phyloP scores from a whole-genome alignment of 2,113 vertebrate species.

The Sphyrna mokarran region DNA sequence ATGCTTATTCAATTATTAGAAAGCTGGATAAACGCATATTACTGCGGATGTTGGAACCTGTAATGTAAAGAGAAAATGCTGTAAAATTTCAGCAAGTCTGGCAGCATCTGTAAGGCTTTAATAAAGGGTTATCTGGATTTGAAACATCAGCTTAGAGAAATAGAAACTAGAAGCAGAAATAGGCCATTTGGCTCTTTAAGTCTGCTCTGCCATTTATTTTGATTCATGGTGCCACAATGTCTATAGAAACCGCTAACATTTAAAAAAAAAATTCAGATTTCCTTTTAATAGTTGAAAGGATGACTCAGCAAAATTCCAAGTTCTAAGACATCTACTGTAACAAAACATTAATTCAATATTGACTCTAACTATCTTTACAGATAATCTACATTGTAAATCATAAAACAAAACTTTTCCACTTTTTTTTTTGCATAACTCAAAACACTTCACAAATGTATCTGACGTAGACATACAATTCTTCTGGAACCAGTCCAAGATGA shows the following conservation, averaged over 20 bases:
- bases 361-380: not conserved
- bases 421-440: not conserved
- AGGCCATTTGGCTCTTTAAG: no score
- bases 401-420: not conserved
- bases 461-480: not conserved
- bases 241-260: no score
- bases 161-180: no score
- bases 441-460: not conserved
- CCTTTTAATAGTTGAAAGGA: not conserved
- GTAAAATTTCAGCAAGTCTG: no score
- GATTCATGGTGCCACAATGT: not conserved
- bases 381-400: not conserved
- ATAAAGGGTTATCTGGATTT: no score
- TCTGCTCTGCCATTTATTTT: no score
- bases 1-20: not conserved
- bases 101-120: no score
- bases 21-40: no score
- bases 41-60: no score
- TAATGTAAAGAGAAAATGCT: no score
- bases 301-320: no score
- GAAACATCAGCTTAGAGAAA: no score
- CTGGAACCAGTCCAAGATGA: not conserved
- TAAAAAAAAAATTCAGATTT: not conserved
- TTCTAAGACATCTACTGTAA: not conserved
- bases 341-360: not conserved